These are phyloP conservation scores for Lasioglossum lativentre DNA, from an alignment of 2,888 invertebrate genomes.

Conservation along the genomic window DNA sequence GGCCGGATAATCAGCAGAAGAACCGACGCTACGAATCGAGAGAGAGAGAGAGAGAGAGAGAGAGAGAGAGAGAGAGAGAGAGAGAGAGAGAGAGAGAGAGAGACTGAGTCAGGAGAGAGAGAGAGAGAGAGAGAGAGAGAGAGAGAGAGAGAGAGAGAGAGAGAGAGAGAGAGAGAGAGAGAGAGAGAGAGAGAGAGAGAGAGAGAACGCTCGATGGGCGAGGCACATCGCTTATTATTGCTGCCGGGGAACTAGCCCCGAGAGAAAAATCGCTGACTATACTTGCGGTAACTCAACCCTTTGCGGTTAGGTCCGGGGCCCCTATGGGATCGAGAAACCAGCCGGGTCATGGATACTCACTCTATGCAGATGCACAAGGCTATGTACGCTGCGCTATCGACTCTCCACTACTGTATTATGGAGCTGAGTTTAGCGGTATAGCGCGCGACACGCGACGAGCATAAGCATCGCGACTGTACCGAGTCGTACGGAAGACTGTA, in stretches of 20 bases:
- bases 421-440: background rate
- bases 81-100: background rate
- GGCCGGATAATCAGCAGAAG: background rate
- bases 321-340: slow-evolving; percentile 10
- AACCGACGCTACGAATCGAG: background rate
- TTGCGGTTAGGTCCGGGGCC: background rate
- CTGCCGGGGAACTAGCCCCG: slow-evolving; percentile 1
- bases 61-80: background rate
- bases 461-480: background rate
- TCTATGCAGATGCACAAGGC: slow-evolving; percentile 12
- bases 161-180: background rate
- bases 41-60: background rate
- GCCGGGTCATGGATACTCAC: slow-evolving; percentile 5
- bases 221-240: slow-evolving; percentile 11
- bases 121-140: background rate
- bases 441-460: background rate
- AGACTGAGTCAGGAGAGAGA: too few species aligned
- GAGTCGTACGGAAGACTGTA: background rate
- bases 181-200: background rate
- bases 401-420: slow-evolving; percentile 9
- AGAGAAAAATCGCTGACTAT: slow-evolving; percentile 9
- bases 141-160: background rate
- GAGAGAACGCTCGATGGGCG: slow-evolving; percentile 4
- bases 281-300: slow-evolving; percentile 15
- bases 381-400: background rate